A percentile compares a stretch with the other conserved stretches of the same genome.
Evolutionary conservation across 2,113 vertebrate species (phyloP).

Genomic region (Asarcornis scutulata): DNA sequence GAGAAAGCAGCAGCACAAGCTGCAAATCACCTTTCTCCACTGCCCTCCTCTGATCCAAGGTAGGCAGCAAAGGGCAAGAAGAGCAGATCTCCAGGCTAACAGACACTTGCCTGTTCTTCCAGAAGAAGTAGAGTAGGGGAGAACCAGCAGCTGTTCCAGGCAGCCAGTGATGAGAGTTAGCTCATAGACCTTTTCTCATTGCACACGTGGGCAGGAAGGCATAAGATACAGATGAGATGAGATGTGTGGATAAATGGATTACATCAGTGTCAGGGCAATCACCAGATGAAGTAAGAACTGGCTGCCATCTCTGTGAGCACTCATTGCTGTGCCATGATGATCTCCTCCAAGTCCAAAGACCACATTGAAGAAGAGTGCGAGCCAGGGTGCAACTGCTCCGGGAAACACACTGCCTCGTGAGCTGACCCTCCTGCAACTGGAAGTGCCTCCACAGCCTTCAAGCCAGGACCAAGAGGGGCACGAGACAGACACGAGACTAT

Average conservation of each 20-base stretch:
- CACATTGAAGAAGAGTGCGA: not conserved
- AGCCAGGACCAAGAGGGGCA: not conserved
- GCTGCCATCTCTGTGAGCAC: not conserved
- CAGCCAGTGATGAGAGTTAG: not conserved
- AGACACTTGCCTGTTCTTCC: too few relatives aligned
- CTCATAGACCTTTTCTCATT: not conserved
- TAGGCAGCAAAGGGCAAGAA: accelerated
- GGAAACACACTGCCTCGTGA: not conserved
- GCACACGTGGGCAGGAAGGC: not conserved
- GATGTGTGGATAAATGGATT: not conserved
- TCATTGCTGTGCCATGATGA: not conserved
- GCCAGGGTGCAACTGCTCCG: not conserved
- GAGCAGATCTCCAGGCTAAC: not conserved
- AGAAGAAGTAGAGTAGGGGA: not conserved
- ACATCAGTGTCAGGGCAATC: not conserved
- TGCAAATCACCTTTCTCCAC: not conserved
- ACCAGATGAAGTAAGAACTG: not conserved
- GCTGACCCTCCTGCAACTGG: not conserved
- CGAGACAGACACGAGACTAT: not conserved
- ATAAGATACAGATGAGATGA: not conserved
- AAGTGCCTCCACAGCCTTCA: not conserved
- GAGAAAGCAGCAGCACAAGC: not conserved
- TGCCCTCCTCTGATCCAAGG: accelerated
- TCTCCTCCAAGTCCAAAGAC: not conserved
- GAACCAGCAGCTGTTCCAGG: not conserved